phyloP scores from a whole-genome alignment of 1,140 invertebrate species.

The Odontomachus brunneus region DNA sequence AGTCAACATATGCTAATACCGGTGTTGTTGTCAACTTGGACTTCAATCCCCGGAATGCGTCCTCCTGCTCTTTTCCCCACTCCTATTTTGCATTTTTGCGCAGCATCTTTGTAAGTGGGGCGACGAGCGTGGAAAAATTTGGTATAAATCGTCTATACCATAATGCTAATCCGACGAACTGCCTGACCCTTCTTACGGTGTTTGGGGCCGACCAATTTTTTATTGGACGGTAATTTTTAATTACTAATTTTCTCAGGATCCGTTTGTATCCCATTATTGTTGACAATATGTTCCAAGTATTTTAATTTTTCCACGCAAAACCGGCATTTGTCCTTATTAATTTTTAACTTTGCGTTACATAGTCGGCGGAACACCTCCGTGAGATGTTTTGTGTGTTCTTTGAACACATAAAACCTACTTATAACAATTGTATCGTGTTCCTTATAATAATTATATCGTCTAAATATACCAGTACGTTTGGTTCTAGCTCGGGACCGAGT shows the following conservation, averaged over 20 bases:
- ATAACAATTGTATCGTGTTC: too few species aligned
- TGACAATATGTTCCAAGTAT: slow-evolving; percentile 75
- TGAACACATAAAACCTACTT: slow-evolving; percentile 59
- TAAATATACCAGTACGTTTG: slow-evolving; percentile 70
- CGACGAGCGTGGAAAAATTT: too few species aligned
- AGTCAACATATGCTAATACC: slow-evolving; percentile 35
- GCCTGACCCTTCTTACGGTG: slow-evolving; percentile 74
- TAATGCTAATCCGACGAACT: slow-evolving; percentile 80
- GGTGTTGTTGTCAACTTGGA: too few species aligned
- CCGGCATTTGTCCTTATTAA: slow-evolving; percentile 10
- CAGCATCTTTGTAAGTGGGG: background rate
- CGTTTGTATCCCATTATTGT: slow-evolving; percentile 73
- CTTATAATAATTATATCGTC: slow-evolving; percentile 75
- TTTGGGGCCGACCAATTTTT: slow-evolving; percentile 35
- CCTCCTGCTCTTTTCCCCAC: slow-evolving; percentile 63
- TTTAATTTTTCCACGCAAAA: background rate
- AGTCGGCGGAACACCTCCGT: background rate
- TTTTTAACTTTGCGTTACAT: too few species aligned
- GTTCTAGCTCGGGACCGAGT: slow-evolving; percentile 72
- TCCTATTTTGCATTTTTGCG: slow-evolving; percentile 56
- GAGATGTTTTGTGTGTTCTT: slow-evolving; percentile 62
- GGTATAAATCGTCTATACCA: slow-evolving; percentile 80
- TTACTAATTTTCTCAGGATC: slow-evolving; percentile 78
- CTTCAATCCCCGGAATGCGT: slow-evolving; percentile 61
- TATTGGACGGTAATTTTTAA: too few species aligned